Percentiles rank a stretch among this genome's conserved stretches.
These are phyloP conservation scores for Ecliptopera silaceata DNA, from an alignment of 2,888 invertebrate genomes.

Conservation along the genomic window DNA sequence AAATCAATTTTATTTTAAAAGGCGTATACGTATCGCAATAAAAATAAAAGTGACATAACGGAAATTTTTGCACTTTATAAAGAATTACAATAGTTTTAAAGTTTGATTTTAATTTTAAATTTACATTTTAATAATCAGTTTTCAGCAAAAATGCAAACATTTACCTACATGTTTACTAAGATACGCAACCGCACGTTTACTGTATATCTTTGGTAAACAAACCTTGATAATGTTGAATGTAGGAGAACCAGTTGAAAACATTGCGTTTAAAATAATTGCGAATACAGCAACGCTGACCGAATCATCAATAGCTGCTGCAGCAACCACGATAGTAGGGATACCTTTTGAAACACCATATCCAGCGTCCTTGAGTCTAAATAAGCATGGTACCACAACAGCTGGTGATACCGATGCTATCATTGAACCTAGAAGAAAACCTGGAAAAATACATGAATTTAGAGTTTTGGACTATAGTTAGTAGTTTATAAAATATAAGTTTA, in stretches of 20 bases:
- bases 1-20: slow-evolving; percentile 10
- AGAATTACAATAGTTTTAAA: too few species aligned
- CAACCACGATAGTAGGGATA: slow-evolving; percentile 93
- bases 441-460: slow-evolving; percentile 22
- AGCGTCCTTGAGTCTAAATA: slow-evolving; percentile 88
- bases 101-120: neutral
- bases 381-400: slow-evolving; percentile 94
- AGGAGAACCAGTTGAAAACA: slow-evolving; percentile 87
- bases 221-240: slow-evolving; percentile 86
- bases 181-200: neutral
- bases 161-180: slow-evolving; percentile 6
- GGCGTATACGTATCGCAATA: too few species aligned
- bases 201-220: slow-evolving; percentile 15
- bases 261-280: slow-evolving; percentile 90
- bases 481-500: neutral
- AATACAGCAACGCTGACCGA: slow-evolving; percentile 95
- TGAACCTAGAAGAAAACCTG: slow-evolving; percentile 87
- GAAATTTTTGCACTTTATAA: too few species aligned
- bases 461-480: neutral
- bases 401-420: slow-evolving; percentile 94
- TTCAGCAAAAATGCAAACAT: slow-evolving; percentile 5
- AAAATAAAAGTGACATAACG: too few species aligned
- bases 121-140: neutral
- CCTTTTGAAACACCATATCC: slow-evolving; percentile 92
- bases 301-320: slow-evolving; percentile 94